Conservation (phyloP, 2,888 invertebrate genomes). For the Apamea monoglypha region DNA sequence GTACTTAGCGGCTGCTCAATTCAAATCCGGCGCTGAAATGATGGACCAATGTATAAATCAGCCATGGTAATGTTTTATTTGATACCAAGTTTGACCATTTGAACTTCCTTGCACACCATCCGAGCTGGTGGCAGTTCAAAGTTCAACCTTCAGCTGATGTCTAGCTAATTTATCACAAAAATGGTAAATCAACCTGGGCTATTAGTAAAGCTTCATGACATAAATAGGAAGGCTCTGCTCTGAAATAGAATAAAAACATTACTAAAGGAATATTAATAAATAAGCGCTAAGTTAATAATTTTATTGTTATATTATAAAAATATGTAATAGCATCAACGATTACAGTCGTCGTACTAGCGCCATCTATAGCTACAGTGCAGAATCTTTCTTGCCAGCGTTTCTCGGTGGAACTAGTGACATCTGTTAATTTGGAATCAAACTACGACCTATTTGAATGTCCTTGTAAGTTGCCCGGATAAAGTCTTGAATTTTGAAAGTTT, state of each 20-base stretch:
- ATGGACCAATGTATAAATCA: not conserved
- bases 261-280: not conserved
- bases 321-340: too few relatives aligned
- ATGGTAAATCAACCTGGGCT: not conserved
- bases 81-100: not conserved
- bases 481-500: not conserved
- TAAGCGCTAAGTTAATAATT: too few relatives aligned
- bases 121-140: not conserved
- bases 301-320: too few relatives aligned
- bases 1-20: too few relatives aligned
- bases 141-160: not conserved
- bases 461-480: not conserved
- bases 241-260: not conserved
- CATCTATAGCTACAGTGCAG: not conserved
- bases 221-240: not conserved
- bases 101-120: not conserved
- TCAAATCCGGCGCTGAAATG: not conserved
- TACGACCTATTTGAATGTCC: not conserved
- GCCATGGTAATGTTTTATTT: not conserved
- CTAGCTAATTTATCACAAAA: not conserved
- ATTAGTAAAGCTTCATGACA: not conserved
- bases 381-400: not conserved
- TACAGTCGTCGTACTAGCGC: not conserved
- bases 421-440: not conserved
- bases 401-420: conserved; percentile 7